Percentiles rank a stretch among this genome's conserved stretches.
Evolutionary conservation across 1,140 invertebrate species (phyloP).

Genomic region (Panagrolaimus sp.): DNA sequence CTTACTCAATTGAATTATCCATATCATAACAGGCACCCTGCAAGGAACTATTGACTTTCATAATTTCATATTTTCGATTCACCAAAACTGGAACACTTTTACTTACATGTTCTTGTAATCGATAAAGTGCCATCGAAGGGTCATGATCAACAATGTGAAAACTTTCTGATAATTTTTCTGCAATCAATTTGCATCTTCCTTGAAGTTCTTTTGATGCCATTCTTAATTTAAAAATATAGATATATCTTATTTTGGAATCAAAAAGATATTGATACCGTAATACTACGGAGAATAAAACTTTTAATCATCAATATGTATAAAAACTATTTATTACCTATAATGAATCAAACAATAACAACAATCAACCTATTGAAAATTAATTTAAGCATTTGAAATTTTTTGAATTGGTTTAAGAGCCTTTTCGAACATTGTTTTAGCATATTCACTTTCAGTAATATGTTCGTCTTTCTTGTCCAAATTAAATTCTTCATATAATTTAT

Average conservation of each 20-base stretch:
- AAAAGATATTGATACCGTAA: too few species aligned
- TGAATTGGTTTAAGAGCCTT: conserved; percentile 26
- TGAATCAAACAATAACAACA: conserved; percentile 16
- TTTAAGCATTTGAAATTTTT: neutral
- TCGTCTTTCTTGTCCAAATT: conserved; percentile 30
- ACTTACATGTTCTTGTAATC: conserved; percentile 63
- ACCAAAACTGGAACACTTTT: conserved; percentile 62
- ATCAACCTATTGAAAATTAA: neutral
- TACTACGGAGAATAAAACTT: neutral
- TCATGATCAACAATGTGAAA: conserved; percentile 63
- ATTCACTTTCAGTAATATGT: conserved; percentile 40
- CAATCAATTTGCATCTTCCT: conserved; percentile 49
- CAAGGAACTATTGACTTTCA: conserved; percentile 35
- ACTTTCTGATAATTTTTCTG: conserved; percentile 62
- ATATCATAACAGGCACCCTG: conserved; percentile 49
- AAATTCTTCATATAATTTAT: conserved; percentile 39
- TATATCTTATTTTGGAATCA: too few species aligned
- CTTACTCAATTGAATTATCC: conserved; percentile 49
- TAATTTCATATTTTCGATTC: conserved; percentile 59
- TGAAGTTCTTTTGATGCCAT: conserved; percentile 24
- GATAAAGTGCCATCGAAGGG: conserved; percentile 63
- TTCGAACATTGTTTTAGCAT: conserved; percentile 40
- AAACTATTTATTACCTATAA: neutral
- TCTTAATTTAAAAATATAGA: too few species aligned
- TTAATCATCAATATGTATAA: neutral